A percentile compares a stretch with the other conserved stretches of the same genome.
Conservation (phyloP, 2,113 vertebrate genomes). For the Apodemus speciosus region DNA sequence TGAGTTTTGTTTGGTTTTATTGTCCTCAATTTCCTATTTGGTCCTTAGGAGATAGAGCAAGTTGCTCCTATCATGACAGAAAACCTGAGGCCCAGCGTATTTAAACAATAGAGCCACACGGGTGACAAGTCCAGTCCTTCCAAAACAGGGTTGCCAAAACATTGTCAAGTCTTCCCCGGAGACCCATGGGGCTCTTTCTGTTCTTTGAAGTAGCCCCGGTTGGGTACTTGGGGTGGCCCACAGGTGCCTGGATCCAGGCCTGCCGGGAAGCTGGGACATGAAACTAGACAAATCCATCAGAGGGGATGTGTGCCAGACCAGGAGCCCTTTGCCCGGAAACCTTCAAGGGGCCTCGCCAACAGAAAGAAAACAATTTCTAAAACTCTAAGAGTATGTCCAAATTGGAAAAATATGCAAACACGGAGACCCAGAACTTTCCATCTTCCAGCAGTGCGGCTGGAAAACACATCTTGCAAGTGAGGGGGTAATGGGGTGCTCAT, state of each 20-base stretch:
- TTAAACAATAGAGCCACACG: background rate
- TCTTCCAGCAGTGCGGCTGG: background rate
- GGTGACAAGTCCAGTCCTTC: background rate
- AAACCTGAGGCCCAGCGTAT: background rate
- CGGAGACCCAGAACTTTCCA: background rate
- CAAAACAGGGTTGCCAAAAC: background rate
- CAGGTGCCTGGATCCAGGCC: background rate
- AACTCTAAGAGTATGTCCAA: background rate
- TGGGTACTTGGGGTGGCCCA: background rate
- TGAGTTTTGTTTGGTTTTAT: background rate
- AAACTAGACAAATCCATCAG: too few species aligned
- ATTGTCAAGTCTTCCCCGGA: background rate
- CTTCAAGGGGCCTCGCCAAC: background rate
- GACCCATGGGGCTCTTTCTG: rapidly evolving
- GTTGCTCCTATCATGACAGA: background rate
- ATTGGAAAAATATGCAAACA: background rate
- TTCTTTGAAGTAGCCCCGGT: background rate
- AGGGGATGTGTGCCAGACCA: background rate
- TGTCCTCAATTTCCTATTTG: background rate
- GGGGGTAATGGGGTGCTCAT: too few species aligned
- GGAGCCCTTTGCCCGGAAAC: background rate
- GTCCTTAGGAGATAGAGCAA: background rate
- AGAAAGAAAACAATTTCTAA: background rate
- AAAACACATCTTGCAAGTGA: background rate
- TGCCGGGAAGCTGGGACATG: background rate